Percentiles rank a stretch among this genome's conserved stretches.
Evolutionary conservation across 2,888 invertebrate species (phyloP).

Genomic region (Acrobasis suavella): DNA sequence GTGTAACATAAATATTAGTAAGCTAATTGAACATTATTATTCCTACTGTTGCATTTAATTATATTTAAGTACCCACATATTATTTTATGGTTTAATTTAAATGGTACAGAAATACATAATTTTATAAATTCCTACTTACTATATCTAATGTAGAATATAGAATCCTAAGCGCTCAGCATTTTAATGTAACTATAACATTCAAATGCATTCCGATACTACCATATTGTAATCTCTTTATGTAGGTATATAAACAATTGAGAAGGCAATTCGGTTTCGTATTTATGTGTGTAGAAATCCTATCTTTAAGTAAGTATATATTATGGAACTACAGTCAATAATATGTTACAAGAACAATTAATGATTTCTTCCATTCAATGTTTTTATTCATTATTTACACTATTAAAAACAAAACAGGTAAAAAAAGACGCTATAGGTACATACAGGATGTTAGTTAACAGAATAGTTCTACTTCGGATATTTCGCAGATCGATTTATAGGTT

Average conservation of each 20-base stretch:
- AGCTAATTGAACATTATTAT: conserved; percentile 35
- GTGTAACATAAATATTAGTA: conserved; percentile 28
- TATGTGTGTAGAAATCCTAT: background rate
- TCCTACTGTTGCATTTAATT: conserved; percentile 34
- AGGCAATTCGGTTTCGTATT: background rate
- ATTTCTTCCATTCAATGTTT: too few relatives aligned
- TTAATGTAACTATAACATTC: background rate
- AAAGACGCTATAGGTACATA: too few relatives aligned
- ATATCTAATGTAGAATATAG: background rate
- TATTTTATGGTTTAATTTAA: background rate
- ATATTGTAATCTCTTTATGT: background rate
- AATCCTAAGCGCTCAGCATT: background rate
- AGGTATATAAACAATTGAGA: background rate
- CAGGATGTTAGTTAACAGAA: too few relatives aligned
- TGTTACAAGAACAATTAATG: too few relatives aligned
- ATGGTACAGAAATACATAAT: background rate
- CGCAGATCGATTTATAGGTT: too few relatives aligned
- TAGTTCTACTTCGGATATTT: too few relatives aligned
- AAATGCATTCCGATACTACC: background rate
- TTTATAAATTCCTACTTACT: background rate
- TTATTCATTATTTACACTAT: too few relatives aligned
- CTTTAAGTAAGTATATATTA: background rate
- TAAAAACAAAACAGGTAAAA: too few relatives aligned
- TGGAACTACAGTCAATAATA: background rate
- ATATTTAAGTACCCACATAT: conserved; percentile 23